phyloP scores from a whole-genome alignment of 2,797 vertebrate species.

The Notoglanidium macrostoma region DNA sequence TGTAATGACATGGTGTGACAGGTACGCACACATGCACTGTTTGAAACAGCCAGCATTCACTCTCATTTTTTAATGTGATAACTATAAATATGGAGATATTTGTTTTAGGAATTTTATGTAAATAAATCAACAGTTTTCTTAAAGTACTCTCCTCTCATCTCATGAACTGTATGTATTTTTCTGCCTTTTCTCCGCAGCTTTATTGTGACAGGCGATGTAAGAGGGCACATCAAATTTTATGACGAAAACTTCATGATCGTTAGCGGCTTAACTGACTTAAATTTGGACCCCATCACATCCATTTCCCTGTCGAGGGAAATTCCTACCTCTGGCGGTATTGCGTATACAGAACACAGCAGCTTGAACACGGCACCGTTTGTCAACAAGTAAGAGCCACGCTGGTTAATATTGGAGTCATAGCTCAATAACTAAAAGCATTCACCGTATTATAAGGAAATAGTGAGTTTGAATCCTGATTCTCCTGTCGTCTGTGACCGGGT shows the following conservation, averaged over 20 bases:
- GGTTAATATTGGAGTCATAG: neutral
- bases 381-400: constrained; percentile 72
- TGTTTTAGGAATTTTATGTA: neutral
- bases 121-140: neutral
- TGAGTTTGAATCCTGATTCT: neutral
- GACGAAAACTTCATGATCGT: constrained; percentile 75
- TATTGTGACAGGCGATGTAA: constrained; percentile 83
- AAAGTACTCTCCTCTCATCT: neutral
- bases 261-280: constrained; percentile 73
- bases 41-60: neutral
- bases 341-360: constrained; percentile 60
- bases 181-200: constrained; percentile 69
- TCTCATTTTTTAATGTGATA: neutral
- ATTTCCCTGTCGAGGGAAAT: constrained; percentile 84
- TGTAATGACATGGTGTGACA: constrained; percentile 75
- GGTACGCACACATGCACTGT: constrained; percentile 63
- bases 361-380: constrained; percentile 64
- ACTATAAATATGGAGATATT: neutral
- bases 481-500: neutral
- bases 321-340: constrained; percentile 21
- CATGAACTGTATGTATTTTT: neutral
- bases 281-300: constrained; percentile 76
- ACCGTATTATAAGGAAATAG: neutral
- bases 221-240: constrained; percentile 85
- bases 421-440: neutral